Base-by-base conservation (phyloP, 2,797 vertebrate species). In the Acrocephalus scirpaceus region DNA sequence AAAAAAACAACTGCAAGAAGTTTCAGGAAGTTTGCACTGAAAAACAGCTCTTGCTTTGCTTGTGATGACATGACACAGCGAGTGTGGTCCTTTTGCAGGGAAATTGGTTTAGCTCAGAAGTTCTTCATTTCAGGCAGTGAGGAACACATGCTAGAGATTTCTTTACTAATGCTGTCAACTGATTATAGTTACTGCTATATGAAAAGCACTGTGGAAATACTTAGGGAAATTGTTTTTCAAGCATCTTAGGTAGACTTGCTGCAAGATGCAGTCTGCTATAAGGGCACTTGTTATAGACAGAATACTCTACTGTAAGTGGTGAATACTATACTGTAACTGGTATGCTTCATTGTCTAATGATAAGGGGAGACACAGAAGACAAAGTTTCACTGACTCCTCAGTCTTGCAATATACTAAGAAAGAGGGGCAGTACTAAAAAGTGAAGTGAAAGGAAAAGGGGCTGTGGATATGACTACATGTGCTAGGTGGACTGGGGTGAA, bases 381-480 rank as follows among this genome's bases (percentile, higher is more conserved):
- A 44, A 64, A 57, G 60, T 77, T 73, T 82, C 38, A 53, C 45
- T 26, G 36, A 40, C 10, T 61, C 8, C 38, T 82, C 30, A 40
- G 53, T 50, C 20, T 61, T 71, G 38, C 34, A 83, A 69, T 74
- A 57, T 7, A 50, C 11, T 32, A 27, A 72, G n/a, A 86, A 86
- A 79, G 32, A 9, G 10, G 9, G 11, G 8, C 15, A 40, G 38
- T 40, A 32, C 23, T 64, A 48, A 79, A 77, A 89, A n/a, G 19
- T 36, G 25, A 82, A n/a, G 47, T 54, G 17, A 79, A 30, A 58
- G 73, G 50, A 77, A 88, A 32, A 36, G 23, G 13, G 32, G 16
- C 45, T 69, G 61, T 72, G 65, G 36, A 27, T 3, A 1, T 16
- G 38, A 36, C 23, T 54, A 12, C 0, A 1, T 0, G 1, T 15